Percentiles rank a stretch among this genome's conserved stretches.
These are phyloP conservation scores for Pangasianodon hypophthalmus DNA, from an alignment of 2,113 vertebrate genomes.

Conservation along the genomic window DNA sequence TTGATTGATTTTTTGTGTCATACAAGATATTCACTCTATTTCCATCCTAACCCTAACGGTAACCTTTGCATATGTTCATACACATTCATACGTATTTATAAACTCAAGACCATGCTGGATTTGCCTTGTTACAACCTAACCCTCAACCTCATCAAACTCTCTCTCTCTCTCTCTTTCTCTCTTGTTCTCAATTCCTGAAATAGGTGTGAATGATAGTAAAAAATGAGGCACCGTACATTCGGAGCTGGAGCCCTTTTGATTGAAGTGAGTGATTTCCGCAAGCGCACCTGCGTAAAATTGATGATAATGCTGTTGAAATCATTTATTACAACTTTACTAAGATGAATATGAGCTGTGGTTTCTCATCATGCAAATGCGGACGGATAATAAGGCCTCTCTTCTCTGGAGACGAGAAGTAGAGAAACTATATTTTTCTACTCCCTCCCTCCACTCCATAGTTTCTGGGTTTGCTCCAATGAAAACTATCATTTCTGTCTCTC, in stretches of 20 bases:
- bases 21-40: neutral
- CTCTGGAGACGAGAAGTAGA: slow-evolving; percentile 52
- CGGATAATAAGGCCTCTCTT: slow-evolving; percentile 72
- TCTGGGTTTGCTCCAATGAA: slow-evolving; percentile 54
- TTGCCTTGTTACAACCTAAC: neutral
- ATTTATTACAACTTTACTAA: slow-evolving; percentile 90
- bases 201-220: slow-evolving; percentile 80
- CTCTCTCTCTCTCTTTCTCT: slow-evolving; percentile 16
- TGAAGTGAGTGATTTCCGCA: slow-evolving; percentile 89
- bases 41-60: neutral
- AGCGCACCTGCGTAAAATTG: slow-evolving; percentile 88
- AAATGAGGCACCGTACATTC: slow-evolving; percentile 78
- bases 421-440: slow-evolving; percentile 63
- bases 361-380: slow-evolving; percentile 85
- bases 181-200: slow-evolving; percentile 72
- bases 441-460: slow-evolving; percentile 43
- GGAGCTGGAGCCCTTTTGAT: slow-evolving; percentile 82
- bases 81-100: neutral
- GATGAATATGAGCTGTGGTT: slow-evolving; percentile 83
- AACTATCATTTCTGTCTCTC: slow-evolving; percentile 56
- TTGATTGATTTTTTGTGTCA: neutral
- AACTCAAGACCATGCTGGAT: neutral
- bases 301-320: slow-evolving; percentile 91
- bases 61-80: neutral
- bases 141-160: slow-evolving; percentile 26